Base-by-base conservation (phyloP, 2,797 vertebrate genomes). In the Pseudochirops corinnae region DNA sequence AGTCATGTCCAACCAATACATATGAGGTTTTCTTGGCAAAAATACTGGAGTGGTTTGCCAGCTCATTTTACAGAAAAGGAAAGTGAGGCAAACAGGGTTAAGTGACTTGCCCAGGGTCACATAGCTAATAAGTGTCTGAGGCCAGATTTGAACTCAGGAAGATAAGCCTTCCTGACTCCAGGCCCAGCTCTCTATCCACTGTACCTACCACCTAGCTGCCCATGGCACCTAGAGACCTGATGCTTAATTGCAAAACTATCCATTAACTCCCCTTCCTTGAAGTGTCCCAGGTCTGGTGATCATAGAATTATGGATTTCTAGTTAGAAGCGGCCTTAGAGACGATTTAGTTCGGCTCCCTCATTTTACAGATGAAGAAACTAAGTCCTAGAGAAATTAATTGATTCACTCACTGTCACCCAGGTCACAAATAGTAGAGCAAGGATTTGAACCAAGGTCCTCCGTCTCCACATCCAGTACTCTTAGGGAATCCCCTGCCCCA, bases 241-340 rank as follows among this genome's bases (percentile, higher is more conserved):
- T 46, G 62, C 33, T 82, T 39, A 39, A 46, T 24, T 46, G 39
- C 18, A 39, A 82, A 97, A 91, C 92, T 57, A 93, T 96, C 56
- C 95, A 74, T 97, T 97, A 95, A 57, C 67, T 31, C 96, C 53
- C 94, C 93, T 52, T 94, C 91, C 97, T 90, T 9, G 2, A 39
- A 92, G 39, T 90, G 95, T 90, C 56, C 33, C 28, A 90, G 50
- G 74, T 87, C 29, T 67, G 14, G 31, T n/a, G 11, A 46, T 82
- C 67, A 39, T 2, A 46, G 67, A 46, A 82, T 82, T 82, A 21
- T 39, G 39, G 62, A 67, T n/a, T 18, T 67, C 0, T 1, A 46
- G 67, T 82, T 24, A 82, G 18, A 82, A 82, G 67, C 16, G 6
- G 46, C n/a, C 6, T 21, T 82, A 21, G 67, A 46, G 18, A 82